Evolutionary conservation across 2,888 invertebrate genomes (phyloP).

Genomic region (Ethmia dodecea): DNA sequence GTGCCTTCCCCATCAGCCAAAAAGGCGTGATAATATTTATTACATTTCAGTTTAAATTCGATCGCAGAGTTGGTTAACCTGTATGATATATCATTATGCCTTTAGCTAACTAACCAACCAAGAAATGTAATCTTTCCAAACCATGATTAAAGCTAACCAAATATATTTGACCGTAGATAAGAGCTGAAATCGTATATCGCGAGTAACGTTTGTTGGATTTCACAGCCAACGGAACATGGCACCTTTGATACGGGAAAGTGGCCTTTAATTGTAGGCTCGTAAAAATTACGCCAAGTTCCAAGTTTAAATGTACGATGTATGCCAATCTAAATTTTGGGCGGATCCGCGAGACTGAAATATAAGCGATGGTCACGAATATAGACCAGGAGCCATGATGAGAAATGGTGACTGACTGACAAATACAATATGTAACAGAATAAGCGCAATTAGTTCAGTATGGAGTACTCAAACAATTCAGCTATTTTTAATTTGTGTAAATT

Average conservation of each 20-base stretch:
- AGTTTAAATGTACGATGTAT: conserved; percentile 19
- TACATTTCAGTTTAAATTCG: no score
- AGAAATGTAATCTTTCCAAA: conserved; percentile 3
- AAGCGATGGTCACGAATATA: conserved; percentile 46
- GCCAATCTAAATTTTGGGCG: conserved; percentile 65
- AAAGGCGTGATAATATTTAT: no score
- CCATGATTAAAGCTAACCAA: conserved; percentile 16
- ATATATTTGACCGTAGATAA: conserved; percentile 33
- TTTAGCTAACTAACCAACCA: neutral
- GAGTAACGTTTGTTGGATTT: conserved; percentile 32
- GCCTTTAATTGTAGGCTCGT: conserved; percentile 23
- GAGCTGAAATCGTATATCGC: conserved; percentile 11
- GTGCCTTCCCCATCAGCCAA: no score
- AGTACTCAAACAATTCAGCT: no score
- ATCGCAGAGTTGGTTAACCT: no score
- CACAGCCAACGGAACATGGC: neutral
- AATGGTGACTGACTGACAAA: no score
- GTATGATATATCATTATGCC: no score
- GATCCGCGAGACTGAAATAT: conserved; percentile 48
- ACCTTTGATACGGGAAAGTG: conserved; percentile 19
- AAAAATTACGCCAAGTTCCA: conserved; percentile 16
- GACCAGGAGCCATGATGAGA: conserved; percentile 25
- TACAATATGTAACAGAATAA: no score
- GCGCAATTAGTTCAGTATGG: no score
- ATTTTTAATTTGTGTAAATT: no score